Conservation (phyloP, 23 tunicate genomes). For the Botrylloides violaceus region DNA sequence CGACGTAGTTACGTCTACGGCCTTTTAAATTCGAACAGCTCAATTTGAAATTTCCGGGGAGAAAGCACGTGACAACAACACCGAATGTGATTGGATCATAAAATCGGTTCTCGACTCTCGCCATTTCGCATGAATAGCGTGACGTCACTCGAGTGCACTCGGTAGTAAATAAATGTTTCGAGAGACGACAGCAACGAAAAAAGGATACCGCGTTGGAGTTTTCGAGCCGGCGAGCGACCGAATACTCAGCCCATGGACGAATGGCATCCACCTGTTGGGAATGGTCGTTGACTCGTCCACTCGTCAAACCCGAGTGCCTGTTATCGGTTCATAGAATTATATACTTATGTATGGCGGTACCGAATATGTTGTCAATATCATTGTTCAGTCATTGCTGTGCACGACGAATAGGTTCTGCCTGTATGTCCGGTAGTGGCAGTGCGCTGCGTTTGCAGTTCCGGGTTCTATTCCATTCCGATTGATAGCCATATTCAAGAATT, state of each 20-base stretch:
- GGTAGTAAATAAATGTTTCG: neutral
- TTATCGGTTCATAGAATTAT: no score
- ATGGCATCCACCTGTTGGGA: neutral
- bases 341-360: no score
- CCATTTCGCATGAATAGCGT: slow-evolving; percentile 23
- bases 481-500: no score
- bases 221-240: neutral
- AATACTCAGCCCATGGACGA: no score
- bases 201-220: neutral
- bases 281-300: neutral
- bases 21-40: slow-evolving; percentile 85
- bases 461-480: no score
- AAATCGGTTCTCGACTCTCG: neutral
- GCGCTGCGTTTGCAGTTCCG: no score
- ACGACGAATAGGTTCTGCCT: no score
- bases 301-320: no score
- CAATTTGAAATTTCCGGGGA: slow-evolving; percentile 99
- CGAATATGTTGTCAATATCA: no score
- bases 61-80: slow-evolving; percentile 66
- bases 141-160: neutral
- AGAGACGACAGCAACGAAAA: neutral
- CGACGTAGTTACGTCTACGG: slow-evolving; percentile 1
- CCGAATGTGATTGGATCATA: slow-evolving; percentile 3
- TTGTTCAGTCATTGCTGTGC: no score
- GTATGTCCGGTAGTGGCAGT: no score